Evolutionary conservation across 2,113 vertebrate species (phyloP), one percentile per base, ranked within the genome.

Genomic region (Ursus arctos): DNA sequence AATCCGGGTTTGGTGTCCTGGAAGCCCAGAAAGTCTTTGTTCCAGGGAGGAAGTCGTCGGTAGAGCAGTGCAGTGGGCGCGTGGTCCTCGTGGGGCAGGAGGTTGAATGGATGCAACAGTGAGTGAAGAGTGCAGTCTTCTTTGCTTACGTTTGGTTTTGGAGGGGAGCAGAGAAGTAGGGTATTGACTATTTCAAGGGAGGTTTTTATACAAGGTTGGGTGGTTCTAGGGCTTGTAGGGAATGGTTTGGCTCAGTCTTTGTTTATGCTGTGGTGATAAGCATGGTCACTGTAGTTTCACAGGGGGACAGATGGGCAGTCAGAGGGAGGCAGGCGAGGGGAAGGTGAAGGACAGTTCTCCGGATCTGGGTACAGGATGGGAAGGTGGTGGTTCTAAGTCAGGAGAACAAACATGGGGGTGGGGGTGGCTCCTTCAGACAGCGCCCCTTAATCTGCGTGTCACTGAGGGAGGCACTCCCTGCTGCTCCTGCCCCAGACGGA

Each of bases 391-490:
- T 61, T 53, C 72, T 53, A 53, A 53, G 53, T 55, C 57, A 1
- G 33, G 14, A 57, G 92, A 15, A 49, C 13, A 67, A 26, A 2
- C 7, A 1, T 69, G 71, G 31, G 7, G 28, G 22, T 22, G 21
- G 26, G 16, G 28, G 36, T 12, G 21, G 53, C 43, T 18, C n/a
- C 93, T 63, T 61, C 19, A 21, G 26, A 26, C 43, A 33, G 40
- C 0, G 6, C 10, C 57, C 1, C 21, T 67, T 92, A 31, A 15
- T 72, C 19, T 76, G 24, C 7, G 57, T 83, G 81, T 84, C 61
- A 53, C 18, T 0, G 1, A 6, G 9, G 13, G 13, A 22, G 18
- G 1, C 6, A 4, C 2, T 55, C 22, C 5, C 2, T 43, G 16
- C 51, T 22, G n/a, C 36, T 9, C 0, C 36, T 51, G 22, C 36